phyloP scores from a whole-genome alignment of 2,888 invertebrate species.

The Drosophila affinis region DNA sequence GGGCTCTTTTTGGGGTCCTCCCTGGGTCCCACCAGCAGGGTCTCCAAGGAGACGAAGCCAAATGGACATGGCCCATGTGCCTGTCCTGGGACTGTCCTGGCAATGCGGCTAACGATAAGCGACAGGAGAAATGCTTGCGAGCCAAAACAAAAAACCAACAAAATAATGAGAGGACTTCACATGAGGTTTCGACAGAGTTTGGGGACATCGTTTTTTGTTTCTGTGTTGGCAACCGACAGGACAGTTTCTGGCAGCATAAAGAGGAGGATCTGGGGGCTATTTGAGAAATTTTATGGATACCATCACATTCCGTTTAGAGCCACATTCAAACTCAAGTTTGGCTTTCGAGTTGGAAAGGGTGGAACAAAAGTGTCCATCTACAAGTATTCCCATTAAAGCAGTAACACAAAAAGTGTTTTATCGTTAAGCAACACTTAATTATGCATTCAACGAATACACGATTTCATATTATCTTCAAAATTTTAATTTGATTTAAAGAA shows the following conservation, averaged over 20 bases:
- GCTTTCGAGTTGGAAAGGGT: not conserved
- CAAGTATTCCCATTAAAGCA: too few species aligned
- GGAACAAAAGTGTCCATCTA: not conserved
- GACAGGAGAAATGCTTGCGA: slow-evolving; percentile 42
- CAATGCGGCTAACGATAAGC: slow-evolving; percentile 43
- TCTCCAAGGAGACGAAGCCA: slow-evolving; percentile 26
- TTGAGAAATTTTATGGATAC: not conserved
- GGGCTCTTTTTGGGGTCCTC: slow-evolving; percentile 5
- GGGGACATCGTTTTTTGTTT: not conserved
- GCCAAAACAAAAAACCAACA: slow-evolving; percentile 3
- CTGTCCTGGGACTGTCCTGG: slow-evolving; percentile 4
- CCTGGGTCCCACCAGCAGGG: not conserved
- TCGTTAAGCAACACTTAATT: too few species aligned
- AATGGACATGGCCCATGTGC: slow-evolving; percentile 40
- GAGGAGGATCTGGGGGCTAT: not conserved
- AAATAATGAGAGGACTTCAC: slow-evolving; percentile 48
- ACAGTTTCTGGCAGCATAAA: not conserved
- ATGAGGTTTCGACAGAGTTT: slow-evolving; percentile 43
- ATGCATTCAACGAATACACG: too few species aligned
- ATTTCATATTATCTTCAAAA: too few species aligned
- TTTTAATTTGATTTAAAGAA: too few species aligned
- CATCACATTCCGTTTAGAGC: not conserved
- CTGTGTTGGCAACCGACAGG: slow-evolving; percentile 7
- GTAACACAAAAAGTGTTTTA: too few species aligned
- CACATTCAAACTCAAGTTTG: too few species aligned